Evolutionary conservation across 1,140 invertebrate species (phyloP), one percentile per base, ranked within the genome.

Genomic region (Dreissena rostriformis): DNA sequence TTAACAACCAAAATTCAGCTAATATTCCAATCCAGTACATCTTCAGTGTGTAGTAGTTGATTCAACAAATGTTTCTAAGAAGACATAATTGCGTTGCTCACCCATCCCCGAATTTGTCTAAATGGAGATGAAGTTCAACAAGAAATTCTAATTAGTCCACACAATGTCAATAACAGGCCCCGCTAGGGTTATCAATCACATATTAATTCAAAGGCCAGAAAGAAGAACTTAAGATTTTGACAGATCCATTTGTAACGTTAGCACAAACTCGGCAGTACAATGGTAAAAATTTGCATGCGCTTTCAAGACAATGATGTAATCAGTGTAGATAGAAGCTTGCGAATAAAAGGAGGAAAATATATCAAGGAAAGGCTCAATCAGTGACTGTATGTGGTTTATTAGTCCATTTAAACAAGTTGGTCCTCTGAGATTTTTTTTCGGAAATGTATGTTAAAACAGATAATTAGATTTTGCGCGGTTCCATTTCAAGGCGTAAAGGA

Each of bases 211-310:
- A 81, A 81, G 65, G 55, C 68, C 24, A 49, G 79, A 81, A 73
- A 81, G 79, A 81, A 81, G 79, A 81, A 81, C 79, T 81, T 73
- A 72, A 73, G 79, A 81, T 72, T 81, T 81, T 81, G 68, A 73
- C 79, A 73, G 79, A 81, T 81, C 66, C 79, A 73, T 81, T 81
- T 81, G 68, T 65, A 71, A 81, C 73, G 73, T 81, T 81, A 49
- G 63, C 79, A 73, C n/a, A 73, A 73, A 81, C 51, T 81, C 57
- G 39, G 53, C 24, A 57, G 79, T 65, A 73, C 68, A 73, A 72
- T 65, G 22, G 68, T 57, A 73, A 73, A 66, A 81, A 81, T 81
- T 81, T 81, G 79, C 79, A 81, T 81, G 70, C 39, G 68, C 61
- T 81, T 73, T 67, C 51, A 81, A 81, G 79, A 81, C 79, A 81